Evolutionary conservation across 2,797 vertebrate genomes (phyloP).

Genomic region (Lepus oiostolus): DNA sequence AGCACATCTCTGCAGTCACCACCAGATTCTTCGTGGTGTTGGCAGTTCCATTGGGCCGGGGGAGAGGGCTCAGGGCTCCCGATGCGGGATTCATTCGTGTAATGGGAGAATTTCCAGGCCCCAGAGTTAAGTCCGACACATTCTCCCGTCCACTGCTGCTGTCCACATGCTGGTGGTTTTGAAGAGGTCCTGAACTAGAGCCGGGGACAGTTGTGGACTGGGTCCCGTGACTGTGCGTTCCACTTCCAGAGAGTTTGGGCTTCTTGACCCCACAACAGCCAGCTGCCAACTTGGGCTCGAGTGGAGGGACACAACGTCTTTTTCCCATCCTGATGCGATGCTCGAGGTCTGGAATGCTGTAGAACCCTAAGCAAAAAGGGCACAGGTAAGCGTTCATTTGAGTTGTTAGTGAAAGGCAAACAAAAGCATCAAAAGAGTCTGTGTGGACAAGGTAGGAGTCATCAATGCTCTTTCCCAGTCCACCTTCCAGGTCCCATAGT

Average conservation of each 20-base stretch:
- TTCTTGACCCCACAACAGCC: slow-evolving; percentile 93
- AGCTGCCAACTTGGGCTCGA: slow-evolving; percentile 93
- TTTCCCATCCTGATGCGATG: slow-evolving; percentile 92
- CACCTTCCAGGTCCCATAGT: not conserved
- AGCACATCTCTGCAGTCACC: slow-evolving; percentile 93
- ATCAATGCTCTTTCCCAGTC: not conserved
- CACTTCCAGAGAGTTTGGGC: slow-evolving; percentile 91
- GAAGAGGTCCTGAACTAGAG: slow-evolving; percentile 92
- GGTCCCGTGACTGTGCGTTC: slow-evolving; percentile 90
- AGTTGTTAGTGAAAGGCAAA: not conserved
- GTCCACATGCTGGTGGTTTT: slow-evolving; percentile 92
- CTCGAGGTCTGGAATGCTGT: slow-evolving; percentile 88
- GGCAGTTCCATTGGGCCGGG: slow-evolving; percentile 91
- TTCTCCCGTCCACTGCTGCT: slow-evolving; percentile 91
- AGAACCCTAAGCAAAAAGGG: slow-evolving; percentile 87
- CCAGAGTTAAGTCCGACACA: slow-evolving; percentile 91
- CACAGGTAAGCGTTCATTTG: not conserved
- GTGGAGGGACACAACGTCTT: slow-evolving; percentile 92
- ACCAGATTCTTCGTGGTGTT: slow-evolving; percentile 91
- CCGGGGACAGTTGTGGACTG: slow-evolving; percentile 89
- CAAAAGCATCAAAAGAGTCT: not conserved
- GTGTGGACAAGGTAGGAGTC: not conserved
- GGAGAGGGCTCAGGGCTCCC: slow-evolving; percentile 91
- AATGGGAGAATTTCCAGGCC: slow-evolving; percentile 90
- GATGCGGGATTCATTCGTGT: slow-evolving; percentile 91